Evolutionary conservation across 2,888 invertebrate genomes (phyloP).

Genomic region (Ariolimax columbianus): DNA sequence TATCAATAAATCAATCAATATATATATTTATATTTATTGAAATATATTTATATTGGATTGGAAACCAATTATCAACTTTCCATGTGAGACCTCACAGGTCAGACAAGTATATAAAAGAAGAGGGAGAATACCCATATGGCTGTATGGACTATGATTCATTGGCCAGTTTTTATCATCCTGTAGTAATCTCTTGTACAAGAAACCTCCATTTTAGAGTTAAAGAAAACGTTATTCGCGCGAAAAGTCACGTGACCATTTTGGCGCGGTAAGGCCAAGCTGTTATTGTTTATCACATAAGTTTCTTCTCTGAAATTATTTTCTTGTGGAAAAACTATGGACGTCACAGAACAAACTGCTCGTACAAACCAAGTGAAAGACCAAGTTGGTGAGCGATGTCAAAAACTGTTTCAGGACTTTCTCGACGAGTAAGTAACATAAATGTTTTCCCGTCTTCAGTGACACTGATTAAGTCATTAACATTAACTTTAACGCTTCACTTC

Average conservation of each 20-base stretch:
- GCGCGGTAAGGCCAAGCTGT: constrained; percentile 50
- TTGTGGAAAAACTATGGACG: constrained; percentile 70
- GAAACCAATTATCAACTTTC: too few relatives aligned
- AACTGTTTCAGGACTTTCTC: constrained; percentile 96
- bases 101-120: too few relatives aligned
- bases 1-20: too few relatives aligned
- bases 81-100: too few relatives aligned
- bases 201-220: constrained; percentile 33
- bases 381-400: constrained; percentile 94
- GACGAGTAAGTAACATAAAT: constrained; percentile 86
- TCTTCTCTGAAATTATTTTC: constrained; percentile 5
- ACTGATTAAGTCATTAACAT: too few relatives aligned
- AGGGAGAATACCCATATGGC: too few relatives aligned
- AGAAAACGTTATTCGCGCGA: constrained; percentile 47
- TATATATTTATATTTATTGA: too few relatives aligned
- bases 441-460: too few relatives aligned
- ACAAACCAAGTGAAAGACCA: constrained; percentile 85
- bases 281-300: background rate
- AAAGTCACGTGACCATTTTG: constrained; percentile 57
- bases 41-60: too few relatives aligned
- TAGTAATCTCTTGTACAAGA: background rate
- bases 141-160: background rate
- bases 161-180: too few relatives aligned
- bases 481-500: too few relatives aligned
- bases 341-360: constrained; percentile 73